Evolutionary conservation across 2,797 vertebrate species (phyloP).

Genomic region (Cuniculus paca): DNA sequence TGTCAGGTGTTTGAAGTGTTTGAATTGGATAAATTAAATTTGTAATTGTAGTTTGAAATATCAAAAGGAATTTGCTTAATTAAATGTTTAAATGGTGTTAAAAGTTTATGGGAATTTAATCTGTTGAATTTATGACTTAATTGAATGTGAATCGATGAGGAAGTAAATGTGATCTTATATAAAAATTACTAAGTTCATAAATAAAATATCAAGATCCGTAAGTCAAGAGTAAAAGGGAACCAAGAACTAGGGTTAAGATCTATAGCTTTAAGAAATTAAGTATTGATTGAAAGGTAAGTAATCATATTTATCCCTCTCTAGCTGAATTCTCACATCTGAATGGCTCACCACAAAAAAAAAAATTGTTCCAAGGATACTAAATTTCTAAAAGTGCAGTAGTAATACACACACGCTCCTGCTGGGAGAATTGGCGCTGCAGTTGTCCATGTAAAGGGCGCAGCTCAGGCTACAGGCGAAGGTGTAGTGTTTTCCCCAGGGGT

Average conservation of each 20-base stretch:
- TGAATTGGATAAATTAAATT: conserved; percentile 78
- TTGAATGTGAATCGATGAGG: conserved; percentile 81
- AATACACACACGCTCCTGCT: fast-evolving
- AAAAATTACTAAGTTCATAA: conserved; percentile 78
- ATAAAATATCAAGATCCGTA: conserved; percentile 79
- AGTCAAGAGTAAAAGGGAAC: conserved; percentile 34
- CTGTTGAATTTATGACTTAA: conserved; percentile 77
- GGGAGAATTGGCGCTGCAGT: fast-evolving
- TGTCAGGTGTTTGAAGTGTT: conserved; percentile 79
- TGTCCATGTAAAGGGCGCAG: fast-evolving
- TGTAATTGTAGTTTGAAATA: conserved; percentile 79
- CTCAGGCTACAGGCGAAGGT: fast-evolving
- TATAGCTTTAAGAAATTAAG: conserved; percentile 68
- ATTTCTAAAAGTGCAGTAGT: background rate
- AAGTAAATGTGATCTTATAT: conserved; percentile 71
- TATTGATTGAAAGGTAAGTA: conserved; percentile 68
- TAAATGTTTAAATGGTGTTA: conserved; percentile 79
- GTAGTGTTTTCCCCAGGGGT: fast-evolving
- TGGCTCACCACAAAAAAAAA: background rate
- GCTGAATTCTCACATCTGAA: conserved; percentile 29
- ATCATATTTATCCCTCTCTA: conserved; percentile 32
- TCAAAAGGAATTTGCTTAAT: conserved; percentile 80
- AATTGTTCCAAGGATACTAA: background rate
- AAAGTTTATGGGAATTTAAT: conserved; percentile 80
- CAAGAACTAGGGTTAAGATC: conserved; percentile 33